Conservation (phyloP, 2,888 invertebrate species). For the Synanthedon formicaeformis region DNA sequence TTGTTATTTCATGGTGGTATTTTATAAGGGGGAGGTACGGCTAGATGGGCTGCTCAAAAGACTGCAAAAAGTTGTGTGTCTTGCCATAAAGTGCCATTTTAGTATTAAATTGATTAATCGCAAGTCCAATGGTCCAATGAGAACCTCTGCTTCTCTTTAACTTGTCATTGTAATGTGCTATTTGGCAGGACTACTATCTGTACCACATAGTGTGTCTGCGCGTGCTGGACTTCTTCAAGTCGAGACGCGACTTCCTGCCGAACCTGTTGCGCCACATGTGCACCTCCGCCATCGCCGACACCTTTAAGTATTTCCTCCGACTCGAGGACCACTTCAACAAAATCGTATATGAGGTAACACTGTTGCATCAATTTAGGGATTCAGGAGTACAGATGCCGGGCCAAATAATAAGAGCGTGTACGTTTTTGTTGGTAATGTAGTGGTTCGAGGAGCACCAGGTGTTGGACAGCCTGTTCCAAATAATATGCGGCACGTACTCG, state of each 20-base stretch:
- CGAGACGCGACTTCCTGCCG: slow-evolving; percentile 87
- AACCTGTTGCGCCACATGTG: slow-evolving; percentile 90
- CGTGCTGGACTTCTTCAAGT: slow-evolving; percentile 92
- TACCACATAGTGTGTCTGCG: slow-evolving; percentile 92
- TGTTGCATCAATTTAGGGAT: too few relatives aligned
- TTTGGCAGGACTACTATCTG: slow-evolving; percentile 86
- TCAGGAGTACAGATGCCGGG: background rate
- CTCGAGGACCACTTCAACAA: slow-evolving; percentile 67
- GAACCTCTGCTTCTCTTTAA: too few relatives aligned
- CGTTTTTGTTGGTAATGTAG: slow-evolving; percentile 50
- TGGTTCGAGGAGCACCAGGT: slow-evolving; percentile 92
- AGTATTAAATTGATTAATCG: too few relatives aligned
- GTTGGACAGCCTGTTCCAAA: slow-evolving; percentile 81
- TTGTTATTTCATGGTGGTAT: too few relatives aligned
- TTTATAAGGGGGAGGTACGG: too few relatives aligned
- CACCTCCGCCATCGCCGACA: slow-evolving; percentile 95
- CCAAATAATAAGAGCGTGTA: too few relatives aligned
- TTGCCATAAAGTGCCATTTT: too few relatives aligned
- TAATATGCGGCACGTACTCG: slow-evolving; percentile 60
- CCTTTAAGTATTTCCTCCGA: slow-evolving; percentile 87
- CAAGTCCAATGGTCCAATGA: background rate
- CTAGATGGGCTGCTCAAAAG: too few relatives aligned
- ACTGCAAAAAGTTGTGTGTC: too few relatives aligned
- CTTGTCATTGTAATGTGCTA: too few relatives aligned
- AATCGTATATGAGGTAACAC: slow-evolving; percentile 48